Evolutionary conservation across 2,888 invertebrate species (phyloP).

Genomic region (Drosophila emarginata): DNA sequence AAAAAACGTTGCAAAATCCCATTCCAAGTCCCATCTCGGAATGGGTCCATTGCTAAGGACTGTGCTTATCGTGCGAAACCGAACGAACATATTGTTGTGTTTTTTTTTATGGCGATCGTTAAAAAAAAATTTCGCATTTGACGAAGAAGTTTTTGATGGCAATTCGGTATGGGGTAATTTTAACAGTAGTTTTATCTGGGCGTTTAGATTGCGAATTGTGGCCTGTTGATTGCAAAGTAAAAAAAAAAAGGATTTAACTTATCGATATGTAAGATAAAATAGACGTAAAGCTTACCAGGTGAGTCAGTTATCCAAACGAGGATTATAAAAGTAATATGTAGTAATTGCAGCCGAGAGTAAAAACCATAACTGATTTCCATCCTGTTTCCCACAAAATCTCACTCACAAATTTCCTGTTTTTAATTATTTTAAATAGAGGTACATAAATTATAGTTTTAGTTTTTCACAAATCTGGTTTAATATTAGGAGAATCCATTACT

Average conservation of each 20-base stretch:
- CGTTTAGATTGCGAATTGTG: conserved; percentile 47
- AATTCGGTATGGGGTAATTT: conserved; percentile 48
- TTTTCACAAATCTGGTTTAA: too few relatives aligned
- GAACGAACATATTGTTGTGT: background rate
- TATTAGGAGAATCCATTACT: too few relatives aligned
- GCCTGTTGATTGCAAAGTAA: conserved; percentile 23
- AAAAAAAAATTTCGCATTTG: conserved; percentile 6
- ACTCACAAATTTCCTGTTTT: too few relatives aligned
- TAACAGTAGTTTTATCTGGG: conserved; percentile 57
- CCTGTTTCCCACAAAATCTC: too few relatives aligned
- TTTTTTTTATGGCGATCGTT: conserved; percentile 21
- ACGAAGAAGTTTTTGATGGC: conserved; percentile 32
- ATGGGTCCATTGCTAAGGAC: background rate
- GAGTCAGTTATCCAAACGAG: conserved; percentile 9
- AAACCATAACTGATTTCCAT: too few relatives aligned
- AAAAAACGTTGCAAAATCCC: conserved; percentile 31
- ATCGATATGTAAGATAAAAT: background rate
- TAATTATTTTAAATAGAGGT: too few relatives aligned
- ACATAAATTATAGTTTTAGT: too few relatives aligned
- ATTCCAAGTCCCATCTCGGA: background rate
- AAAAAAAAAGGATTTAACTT: background rate
- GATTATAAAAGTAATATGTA: too few relatives aligned
- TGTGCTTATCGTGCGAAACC: background rate
- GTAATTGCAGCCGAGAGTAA: too few relatives aligned
- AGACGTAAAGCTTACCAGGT: background rate